Base-by-base conservation (phyloP, 2,113 vertebrate genomes). In the Panurus biarmicus region DNA sequence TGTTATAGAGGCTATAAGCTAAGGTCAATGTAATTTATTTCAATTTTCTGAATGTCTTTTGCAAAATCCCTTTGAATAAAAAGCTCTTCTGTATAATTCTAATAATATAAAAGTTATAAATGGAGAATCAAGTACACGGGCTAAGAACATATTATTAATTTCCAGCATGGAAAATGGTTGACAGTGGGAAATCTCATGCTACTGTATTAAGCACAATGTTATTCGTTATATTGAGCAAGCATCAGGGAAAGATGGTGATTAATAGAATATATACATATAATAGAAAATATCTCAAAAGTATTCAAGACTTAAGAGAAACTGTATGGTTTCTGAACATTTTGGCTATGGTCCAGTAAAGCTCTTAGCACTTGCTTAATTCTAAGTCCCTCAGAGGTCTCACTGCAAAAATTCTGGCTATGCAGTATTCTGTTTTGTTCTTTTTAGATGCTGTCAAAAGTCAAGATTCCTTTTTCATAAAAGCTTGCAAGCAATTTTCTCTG, bases 311-410 rank as follows among this genome's bases (percentile, higher is more conserved):
- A 58, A 66, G 47, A 80, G 69, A 72, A 94, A 71, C 44, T 78
- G 22, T 25, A 64, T 75, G 36, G 28, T 72, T 89, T 84, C 53
- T 91, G 66, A 81, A 5, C 20, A 58, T 92, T 92, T 85, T 96
- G 84, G 70, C 62, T 79, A 26, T 14, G 25, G 74, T 75, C 70
- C 81, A 89, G 35, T 50, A 82, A 89, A 91, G 73, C 84, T 89
- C 70, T 95, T 92, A 96, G 45, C 81, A 66, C 62, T 82, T 95
- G 45, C 58, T 93, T 73, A 87, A 44, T 87, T 85, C 95, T 91
- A 91, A 87, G 38, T 9, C 50, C 31, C 29, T 82, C 47, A 91
- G 71, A 73, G 33, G 24, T 85, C 62, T 87, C 50, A 85, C 15
- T 66, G 66, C 40, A 87, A 81, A 95, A 87, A 87, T 79, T 44